phyloP scores from a whole-genome alignment of 2,888 invertebrate species.

The Noctua pronuba region DNA sequence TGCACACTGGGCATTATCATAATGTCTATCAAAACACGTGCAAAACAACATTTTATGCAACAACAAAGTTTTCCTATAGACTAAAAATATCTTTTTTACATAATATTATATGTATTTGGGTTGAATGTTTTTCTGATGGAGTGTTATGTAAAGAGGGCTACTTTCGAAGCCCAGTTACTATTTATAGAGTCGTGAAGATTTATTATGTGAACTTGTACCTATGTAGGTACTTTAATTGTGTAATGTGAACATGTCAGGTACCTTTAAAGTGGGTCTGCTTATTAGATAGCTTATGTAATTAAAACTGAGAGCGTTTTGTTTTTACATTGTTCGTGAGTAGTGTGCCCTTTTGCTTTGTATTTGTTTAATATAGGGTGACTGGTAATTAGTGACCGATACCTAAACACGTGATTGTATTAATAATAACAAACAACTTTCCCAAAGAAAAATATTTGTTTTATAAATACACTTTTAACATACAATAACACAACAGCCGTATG shows the following conservation, averaged over 20 bases:
- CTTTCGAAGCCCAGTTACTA: slow-evolving; percentile 47
- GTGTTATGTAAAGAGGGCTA: slow-evolving; percentile 52
- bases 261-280: neutral
- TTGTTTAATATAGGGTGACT: no score
- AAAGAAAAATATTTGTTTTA: no score
- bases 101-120: slow-evolving; percentile 45
- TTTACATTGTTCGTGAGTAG: neutral
- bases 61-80: neutral
- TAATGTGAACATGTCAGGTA: slow-evolving; percentile 38
- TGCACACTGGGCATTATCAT: neutral
- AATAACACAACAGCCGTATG: no score
- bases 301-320: neutral
- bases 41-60: neutral
- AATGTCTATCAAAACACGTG: neutral
- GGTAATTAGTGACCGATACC: no score
- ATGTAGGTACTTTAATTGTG: slow-evolving; percentile 35
- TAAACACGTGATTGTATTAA: no score
- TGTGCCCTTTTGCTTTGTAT: neutral
- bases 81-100: slow-evolving; percentile 3
- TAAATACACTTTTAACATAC: no score
- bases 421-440: no score
- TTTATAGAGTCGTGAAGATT: slow-evolving; percentile 19
- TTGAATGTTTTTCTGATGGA: slow-evolving; percentile 29
- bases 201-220: slow-evolving; percentile 28
- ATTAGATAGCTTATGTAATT: slow-evolving; percentile 15